Conservation (phyloP, 2,113 vertebrate genomes). For the Nerophis lumbriciformis region DNA sequence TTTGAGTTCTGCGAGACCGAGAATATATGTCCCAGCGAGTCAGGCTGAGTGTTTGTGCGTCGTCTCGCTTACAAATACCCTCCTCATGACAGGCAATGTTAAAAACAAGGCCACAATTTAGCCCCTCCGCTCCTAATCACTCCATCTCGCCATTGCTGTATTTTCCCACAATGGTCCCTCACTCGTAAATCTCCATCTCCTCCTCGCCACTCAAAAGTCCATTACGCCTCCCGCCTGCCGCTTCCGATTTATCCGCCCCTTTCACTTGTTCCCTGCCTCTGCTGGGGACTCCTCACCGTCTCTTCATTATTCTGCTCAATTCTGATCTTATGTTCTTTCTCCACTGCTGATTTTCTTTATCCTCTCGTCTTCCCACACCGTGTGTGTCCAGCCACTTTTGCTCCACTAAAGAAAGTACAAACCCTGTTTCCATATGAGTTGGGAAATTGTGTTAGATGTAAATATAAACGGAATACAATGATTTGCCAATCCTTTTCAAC, state of each 20-base stretch:
- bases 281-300: slow-evolving; percentile 30
- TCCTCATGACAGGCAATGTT: slow-evolving; percentile 46
- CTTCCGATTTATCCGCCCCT: slow-evolving; percentile 52
- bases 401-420: no score
- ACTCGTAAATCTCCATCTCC: slow-evolving; percentile 54
- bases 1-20: not conserved
- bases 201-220: slow-evolving; percentile 61
- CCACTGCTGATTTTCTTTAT: slow-evolving; percentile 28
- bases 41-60: slow-evolving; percentile 14
- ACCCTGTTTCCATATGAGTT: no score
- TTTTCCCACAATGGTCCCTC: slow-evolving; percentile 42
- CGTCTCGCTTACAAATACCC: slow-evolving; percentile 39
- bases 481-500: no score
- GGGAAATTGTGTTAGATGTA: no score
- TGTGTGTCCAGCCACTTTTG: slow-evolving; percentile 11
- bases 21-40: slow-evolving; percentile 17
- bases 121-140: slow-evolving; percentile 50
- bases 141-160: slow-evolving; percentile 39
- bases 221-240: slow-evolving; percentile 53
- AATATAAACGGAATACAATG: no score
- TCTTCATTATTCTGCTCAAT: slow-evolving; percentile 54
- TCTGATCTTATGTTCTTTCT: slow-evolving; percentile 49
- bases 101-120: slow-evolving; percentile 56
- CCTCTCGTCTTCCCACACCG: not conserved
- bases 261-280: slow-evolving; percentile 54